Evolutionary conservation across 1,140 invertebrate genomes (phyloP).

Genomic region (Pygmarrhopalites habei): DNA sequence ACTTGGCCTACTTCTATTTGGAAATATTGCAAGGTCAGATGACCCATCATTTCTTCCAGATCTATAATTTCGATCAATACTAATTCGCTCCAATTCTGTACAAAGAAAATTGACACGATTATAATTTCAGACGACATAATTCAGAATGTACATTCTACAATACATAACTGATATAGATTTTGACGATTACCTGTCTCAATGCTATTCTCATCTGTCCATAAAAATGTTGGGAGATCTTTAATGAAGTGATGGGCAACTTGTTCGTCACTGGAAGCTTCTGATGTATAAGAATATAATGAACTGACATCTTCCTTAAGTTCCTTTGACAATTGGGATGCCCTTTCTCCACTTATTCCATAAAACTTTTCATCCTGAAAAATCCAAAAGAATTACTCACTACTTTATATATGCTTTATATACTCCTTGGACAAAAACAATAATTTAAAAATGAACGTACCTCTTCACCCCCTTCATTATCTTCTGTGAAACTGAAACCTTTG

Average conservation of each 20-base stretch:
- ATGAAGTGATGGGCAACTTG: slow-evolving; percentile 6
- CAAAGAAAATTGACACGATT: background rate
- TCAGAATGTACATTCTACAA: background rate
- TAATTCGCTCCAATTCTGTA: slow-evolving; percentile 1
- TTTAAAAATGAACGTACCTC: slow-evolving; percentile 22
- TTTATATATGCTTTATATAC: no score
- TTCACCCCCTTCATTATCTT: slow-evolving; percentile 25
- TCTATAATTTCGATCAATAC: slow-evolving; percentile 5
- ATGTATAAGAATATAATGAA: slow-evolving; percentile 31
- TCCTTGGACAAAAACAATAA: no score
- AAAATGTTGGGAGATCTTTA: slow-evolving; percentile 21
- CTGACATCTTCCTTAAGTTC: slow-evolving; percentile 30
- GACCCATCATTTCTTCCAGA: background rate
- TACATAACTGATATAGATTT: no score
- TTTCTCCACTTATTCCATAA: slow-evolving; percentile 19
- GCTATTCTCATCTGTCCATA: slow-evolving; percentile 16
- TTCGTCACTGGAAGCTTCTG: slow-evolving; percentile 35
- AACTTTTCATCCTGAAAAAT: slow-evolving; percentile 19
- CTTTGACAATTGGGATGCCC: slow-evolving; percentile 6
- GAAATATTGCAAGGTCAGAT: background rate
- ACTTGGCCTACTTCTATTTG: background rate
- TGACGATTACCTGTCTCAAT: slow-evolving; percentile 14
- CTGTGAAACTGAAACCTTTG: slow-evolving; percentile 32
- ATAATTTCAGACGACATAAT: background rate
- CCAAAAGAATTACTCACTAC: background rate